phyloP scores from a whole-genome alignment of 2,113 vertebrate species.

The Callorhinus ursinus region DNA sequence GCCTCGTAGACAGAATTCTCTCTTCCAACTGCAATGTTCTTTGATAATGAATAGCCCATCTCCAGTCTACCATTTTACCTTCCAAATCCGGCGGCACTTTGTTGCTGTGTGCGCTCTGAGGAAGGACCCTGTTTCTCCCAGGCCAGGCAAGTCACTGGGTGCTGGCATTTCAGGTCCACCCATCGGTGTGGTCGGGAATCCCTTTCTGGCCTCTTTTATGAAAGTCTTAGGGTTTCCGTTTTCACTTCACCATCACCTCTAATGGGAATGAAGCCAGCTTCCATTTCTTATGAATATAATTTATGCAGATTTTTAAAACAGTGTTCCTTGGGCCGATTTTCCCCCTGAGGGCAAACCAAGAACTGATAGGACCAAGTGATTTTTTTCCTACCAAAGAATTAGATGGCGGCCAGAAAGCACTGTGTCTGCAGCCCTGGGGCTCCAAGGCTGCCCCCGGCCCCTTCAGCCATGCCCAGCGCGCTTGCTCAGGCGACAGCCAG shows the following conservation, averaged over 20 bases:
- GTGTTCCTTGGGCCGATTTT: background rate
- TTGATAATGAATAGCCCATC: conserved; percentile 85
- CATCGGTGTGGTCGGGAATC: rapidly evolving
- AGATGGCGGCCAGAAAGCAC: background rate
- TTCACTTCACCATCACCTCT: background rate
- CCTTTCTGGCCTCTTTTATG: background rate
- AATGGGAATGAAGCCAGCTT: background rate
- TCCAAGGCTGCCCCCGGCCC: background rate
- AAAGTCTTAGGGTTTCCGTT: background rate
- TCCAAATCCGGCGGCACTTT: background rate
- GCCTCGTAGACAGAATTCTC: conserved; percentile 46
- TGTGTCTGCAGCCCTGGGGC: background rate
- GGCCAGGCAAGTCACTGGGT: rapidly evolving
- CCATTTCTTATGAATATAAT: background rate
- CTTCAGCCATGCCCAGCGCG: rapidly evolving
- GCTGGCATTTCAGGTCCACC: background rate
- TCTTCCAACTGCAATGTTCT: conserved; percentile 85
- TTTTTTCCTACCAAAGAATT: background rate
- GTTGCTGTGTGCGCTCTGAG: background rate
- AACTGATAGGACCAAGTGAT: background rate
- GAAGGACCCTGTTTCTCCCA: background rate
- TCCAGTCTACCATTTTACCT: background rate
- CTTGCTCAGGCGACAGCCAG: background rate
- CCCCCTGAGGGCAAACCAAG: background rate
- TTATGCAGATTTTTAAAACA: background rate